Base-by-base conservation (phyloP, 2,113 vertebrate genomes). In the Gymnorhina tibicen region DNA sequence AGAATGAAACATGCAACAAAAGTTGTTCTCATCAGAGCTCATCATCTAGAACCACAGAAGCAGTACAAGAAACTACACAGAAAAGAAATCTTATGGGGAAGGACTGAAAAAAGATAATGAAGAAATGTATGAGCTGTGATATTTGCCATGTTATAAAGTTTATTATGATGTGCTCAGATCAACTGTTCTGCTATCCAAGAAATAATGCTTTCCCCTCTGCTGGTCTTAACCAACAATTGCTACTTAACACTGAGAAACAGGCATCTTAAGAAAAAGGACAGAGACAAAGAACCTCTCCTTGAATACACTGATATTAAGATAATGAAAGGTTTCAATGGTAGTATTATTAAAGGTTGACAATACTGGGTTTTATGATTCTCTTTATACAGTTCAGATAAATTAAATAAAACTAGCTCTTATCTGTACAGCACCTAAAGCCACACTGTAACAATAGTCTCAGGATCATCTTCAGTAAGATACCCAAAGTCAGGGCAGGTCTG, bases 391-490 rank as follows among this genome's bases (percentile, higher is more conserved):
- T 93, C 94, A 93, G 93, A 94, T 96, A 96, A 93, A 95, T 95
- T 92, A 96, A 96, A 97, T 94, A 91, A 94, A 97, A 95, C 82
- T 50, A 89, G 74, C 93, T 95, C 80, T 97, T 96, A 95, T 96
- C 94, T 81, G 60, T 77, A 93, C 82, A 85, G 69, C 58, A 92
- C 58, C 92, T 91, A 72, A 93, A 93, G 87, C 89, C 53, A 92
- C 28, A 4, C 11, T 33, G 41, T 87, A 85, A 82, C 72, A 92
- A 96, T 49, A 92, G 72, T 79, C 74, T 74, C 72, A 83, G 46
- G 88, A 91, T 79, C 78, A 81, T 87, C 68, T 67, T 79, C 64
- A 47, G 41, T 11, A 35, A 90, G 53, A 68, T 32, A 75, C 42
- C 52, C n/a, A 39, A 41, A 95, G 75, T 85, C 62, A 53, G 32